Evolutionary conservation across 1,140 invertebrate species (phyloP), one percentile per base, ranked within the genome.

Genomic region (Tenebrio molitor): DNA sequence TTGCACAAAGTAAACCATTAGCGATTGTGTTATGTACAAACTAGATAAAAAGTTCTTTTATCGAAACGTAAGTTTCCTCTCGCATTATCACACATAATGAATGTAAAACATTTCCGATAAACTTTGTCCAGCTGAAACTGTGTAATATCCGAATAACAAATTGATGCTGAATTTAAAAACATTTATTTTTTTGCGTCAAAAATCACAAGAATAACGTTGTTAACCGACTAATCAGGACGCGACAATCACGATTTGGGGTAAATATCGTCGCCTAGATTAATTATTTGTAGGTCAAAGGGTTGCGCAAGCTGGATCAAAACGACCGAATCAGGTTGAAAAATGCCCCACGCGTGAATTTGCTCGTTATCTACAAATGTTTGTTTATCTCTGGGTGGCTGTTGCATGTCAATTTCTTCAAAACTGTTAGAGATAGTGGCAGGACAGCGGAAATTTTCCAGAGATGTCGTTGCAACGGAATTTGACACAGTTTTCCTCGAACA

Each of bases 81-180:
- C 50, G 25, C 10, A 25, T 12, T 58, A 58, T 58, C 50, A 14
- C n/a, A 25, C 21, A 53, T n/a, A 29, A 29, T 53, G 46, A 53
- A 53, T 29, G 50, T 33, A 58, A 58, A 58, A 58, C 50, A 29
- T 58, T 58, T 33, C 50, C 50, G 50, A 58, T 58, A 58, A 58
- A 29, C 50, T 58, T 58, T 58, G 50, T 58, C n/a, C 50, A 15
- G 50, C 12, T 33, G 50, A 33, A n/a, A 58, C 3, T 46, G 2
- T 39, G 16, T 17, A 17, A 46, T n/a, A 41, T 58, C 23, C 23
- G 4, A 58, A 21, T 14, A 29, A 29, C 23, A 58, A 58, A 12
- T 53, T 12, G 36, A 39, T 39, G n/a, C n/a, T n/a, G n/a, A n/a
- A n/a, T n/a, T n/a, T n/a, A n/a, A n/a, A n/a, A n/a, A n/a, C n/a